These are phyloP conservation scores for Bimastos eiseni DNA, from an alignment of 2,888 invertebrate genomes.

Conservation along the genomic window DNA sequence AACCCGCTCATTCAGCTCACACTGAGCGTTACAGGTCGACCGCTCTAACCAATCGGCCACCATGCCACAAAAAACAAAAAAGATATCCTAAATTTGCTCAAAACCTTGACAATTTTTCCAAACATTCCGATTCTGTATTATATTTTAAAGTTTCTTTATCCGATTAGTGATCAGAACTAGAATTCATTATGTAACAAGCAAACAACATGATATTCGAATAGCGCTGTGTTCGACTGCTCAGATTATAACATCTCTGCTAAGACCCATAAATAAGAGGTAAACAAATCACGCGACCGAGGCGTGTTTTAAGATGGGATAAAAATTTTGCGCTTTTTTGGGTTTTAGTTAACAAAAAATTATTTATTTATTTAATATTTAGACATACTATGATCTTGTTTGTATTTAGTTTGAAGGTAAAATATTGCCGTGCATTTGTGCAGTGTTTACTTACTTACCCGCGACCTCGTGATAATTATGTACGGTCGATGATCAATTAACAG, in stretches of 20 bases:
- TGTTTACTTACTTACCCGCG: neutral
- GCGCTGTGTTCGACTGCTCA: too few relatives aligned
- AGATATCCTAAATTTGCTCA: too few relatives aligned
- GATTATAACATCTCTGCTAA: neutral
- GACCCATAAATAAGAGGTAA: neutral
- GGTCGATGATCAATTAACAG: too few relatives aligned
- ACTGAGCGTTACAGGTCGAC: too few relatives aligned
- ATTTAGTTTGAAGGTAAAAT: conserved; percentile 4
- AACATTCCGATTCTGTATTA: too few relatives aligned
- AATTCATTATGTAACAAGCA: neutral
- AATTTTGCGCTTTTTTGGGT: neutral
- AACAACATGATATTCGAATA: too few relatives aligned
- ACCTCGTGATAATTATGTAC: neutral
- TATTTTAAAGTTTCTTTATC: too few relatives aligned
- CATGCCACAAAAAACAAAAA: too few relatives aligned
- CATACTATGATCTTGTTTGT: neutral
- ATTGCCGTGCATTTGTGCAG: neutral
- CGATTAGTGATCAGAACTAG: neutral
- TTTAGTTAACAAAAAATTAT: neutral
- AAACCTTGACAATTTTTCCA: too few relatives aligned
- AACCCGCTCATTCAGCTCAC: too few relatives aligned
- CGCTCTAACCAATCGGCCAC: too few relatives aligned
- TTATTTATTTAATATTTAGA: neutral
- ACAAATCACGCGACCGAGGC: neutral
- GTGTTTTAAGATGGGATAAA: neutral